Base-by-base conservation (phyloP, 2,797 vertebrate species). In the Coregonus sp. region DNA sequence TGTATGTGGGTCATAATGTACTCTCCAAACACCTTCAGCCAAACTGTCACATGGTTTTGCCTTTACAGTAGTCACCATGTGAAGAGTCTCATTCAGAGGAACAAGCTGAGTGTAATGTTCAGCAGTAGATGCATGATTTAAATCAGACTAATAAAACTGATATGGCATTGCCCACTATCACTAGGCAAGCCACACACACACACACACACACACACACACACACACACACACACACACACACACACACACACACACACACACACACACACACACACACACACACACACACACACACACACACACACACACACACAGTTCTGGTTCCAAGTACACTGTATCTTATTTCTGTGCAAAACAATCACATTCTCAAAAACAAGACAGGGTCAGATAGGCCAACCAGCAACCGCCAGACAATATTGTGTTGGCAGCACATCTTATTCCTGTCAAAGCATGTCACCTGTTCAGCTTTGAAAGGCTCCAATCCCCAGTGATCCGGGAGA, bases 1-100 rank as follows among this genome's bases (percentile, higher is more conserved):
- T 71, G 74, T 20, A 70, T 16, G 51, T 56, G 59, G 20, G n/a
- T 9, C 3, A 74, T 59, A 63, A 37, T 29, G 81, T 77, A 70
- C 77, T 67, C 16, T 81, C 20, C 69, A 25, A 51, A 77, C 29
- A 70, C 76, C 76, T 74, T 47, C 18, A 84, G 79, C 70, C 65
- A 3, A 47, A 68, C 63, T 67, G 72, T 76, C 66, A 50, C 40
- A 47, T 47, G 40, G 40, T 1, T 3, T 72, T 54, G 31, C 35
- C 4, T 67, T 35, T 33, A 67, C 65, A 5, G 12, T 67, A 2
- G 33, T 67, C 31, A 67, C 31, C 29, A 14, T 33, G 65, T 35
- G 12, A 67, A 67, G 65, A 67, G 65, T 16, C 15, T 31, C 29
- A 67, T 5, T 67, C 65, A 33, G 29, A 12, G 31, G 15, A 5